Evolutionary conservation across 2,888 invertebrate genomes (phyloP).

Genomic region (Onthophagus sagittarius): DNA sequence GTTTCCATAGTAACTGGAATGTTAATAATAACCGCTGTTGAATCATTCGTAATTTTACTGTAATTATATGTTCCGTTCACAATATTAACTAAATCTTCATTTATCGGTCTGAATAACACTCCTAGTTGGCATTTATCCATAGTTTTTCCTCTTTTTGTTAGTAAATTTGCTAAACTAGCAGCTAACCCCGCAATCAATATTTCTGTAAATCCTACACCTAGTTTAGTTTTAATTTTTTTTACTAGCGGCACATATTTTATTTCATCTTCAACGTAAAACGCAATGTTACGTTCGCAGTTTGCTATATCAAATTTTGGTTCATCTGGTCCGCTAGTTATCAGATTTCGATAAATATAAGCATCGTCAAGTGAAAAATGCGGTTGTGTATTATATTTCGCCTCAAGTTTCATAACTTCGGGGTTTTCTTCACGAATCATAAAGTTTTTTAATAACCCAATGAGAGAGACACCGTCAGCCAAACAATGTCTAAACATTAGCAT

Average conservation of each 20-base stretch:
- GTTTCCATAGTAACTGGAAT: not conserved
- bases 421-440: conserved; percentile 4
- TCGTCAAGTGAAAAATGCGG: not conserved
- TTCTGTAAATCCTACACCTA: conserved; percentile 1
- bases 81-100: not conserved
- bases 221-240: not conserved
- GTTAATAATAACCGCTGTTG: not conserved
- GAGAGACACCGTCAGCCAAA: not conserved
- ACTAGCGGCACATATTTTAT: conserved; percentile 1
- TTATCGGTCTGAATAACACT: not conserved
- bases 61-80: conserved; percentile 1
- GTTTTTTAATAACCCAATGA: not conserved
- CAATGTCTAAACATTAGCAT: not conserved
- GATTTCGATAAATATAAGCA: not conserved
- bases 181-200: not conserved
- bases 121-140: not conserved
- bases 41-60: not conserved
- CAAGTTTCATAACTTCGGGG: not conserved
- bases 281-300: not conserved
- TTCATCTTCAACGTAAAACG: not conserved
- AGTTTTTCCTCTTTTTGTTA: not conserved
- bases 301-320: not conserved
- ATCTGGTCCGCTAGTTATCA: not conserved
- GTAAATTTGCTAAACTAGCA: not conserved
- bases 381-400: not conserved